Percentiles rank a stretch among this genome's conserved stretches.
Evolutionary conservation across 2,888 invertebrate species (phyloP).

Genomic region (Dynastes maya): DNA sequence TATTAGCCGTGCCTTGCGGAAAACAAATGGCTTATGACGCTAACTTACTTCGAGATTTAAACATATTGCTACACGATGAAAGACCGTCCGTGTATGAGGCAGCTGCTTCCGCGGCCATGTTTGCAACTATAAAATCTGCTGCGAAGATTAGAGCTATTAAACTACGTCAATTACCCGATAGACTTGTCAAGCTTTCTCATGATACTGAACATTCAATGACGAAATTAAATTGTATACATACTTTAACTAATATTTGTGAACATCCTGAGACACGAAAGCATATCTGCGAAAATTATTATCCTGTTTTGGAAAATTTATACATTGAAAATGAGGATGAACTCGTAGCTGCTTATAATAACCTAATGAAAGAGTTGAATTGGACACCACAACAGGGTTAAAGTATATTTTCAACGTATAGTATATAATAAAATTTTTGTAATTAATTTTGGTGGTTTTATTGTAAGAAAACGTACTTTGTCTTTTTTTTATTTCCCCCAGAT

Average conservation of each 20-base stretch:
- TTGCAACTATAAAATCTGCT: constrained; percentile 64
- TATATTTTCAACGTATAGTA: neutral
- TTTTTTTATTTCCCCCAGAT: no score
- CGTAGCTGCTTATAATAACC: constrained; percentile 56
- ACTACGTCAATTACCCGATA: constrained; percentile 60
- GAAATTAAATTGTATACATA: constrained; percentile 58
- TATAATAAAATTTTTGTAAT: no score
- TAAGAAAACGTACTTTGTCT: no score
- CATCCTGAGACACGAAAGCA: constrained; percentile 60
- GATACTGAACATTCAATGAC: constrained; percentile 53
- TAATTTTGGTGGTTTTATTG: no score
- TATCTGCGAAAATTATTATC: constrained; percentile 57
- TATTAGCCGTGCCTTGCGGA: constrained; percentile 65
- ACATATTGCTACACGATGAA: constrained; percentile 63
- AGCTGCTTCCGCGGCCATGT: constrained; percentile 65
- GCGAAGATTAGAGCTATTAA: constrained; percentile 63
- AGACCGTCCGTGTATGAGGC: constrained; percentile 63
- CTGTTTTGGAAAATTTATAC: constrained; percentile 57
- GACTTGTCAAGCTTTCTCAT: constrained; percentile 59
- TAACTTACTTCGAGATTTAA: constrained; percentile 64
- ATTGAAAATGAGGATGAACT: constrained; percentile 56
- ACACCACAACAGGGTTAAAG: constrained; percentile 53
- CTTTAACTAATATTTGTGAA: constrained; percentile 63
- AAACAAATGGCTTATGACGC: constrained; percentile 66
- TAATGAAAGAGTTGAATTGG: constrained; percentile 61